Evolutionary conservation across 2,113 vertebrate genomes (phyloP).

Genomic region (Catagonus wagneri): DNA sequence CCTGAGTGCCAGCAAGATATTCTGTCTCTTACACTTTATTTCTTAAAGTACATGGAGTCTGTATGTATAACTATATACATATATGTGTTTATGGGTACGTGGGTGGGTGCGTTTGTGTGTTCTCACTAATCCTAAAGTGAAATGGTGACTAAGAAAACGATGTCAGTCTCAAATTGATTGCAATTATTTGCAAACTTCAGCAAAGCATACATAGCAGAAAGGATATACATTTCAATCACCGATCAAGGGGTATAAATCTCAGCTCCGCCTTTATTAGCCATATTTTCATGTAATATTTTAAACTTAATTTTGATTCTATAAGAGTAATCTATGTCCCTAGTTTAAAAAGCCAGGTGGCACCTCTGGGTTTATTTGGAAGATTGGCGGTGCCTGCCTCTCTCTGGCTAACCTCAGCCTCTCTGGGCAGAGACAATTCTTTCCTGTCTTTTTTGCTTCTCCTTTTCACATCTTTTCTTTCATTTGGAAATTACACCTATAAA

Average conservation of each 20-base stretch:
- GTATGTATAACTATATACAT: background rate
- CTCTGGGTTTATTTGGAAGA: background rate
- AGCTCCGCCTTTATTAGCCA: background rate
- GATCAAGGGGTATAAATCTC: background rate
- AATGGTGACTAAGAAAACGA: background rate
- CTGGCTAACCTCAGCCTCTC: background rate
- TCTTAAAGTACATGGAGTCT: background rate
- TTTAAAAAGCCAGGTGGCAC: background rate
- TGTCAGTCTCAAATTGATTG: background rate
- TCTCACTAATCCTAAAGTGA: background rate
- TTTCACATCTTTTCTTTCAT: background rate
- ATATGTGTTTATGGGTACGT: background rate
- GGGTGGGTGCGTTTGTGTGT: background rate
- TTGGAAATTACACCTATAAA: background rate
- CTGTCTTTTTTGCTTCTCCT: background rate
- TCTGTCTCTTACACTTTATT: background rate
- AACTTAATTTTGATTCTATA: background rate
- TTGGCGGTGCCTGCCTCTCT: background rate
- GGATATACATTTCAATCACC: background rate
- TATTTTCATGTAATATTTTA: background rate
- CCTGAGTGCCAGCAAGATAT: background rate
- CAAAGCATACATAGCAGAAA: background rate
- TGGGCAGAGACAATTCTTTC: background rate
- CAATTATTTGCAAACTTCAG: background rate
- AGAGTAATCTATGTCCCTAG: background rate